Conservation (phyloP, 2,797 vertebrate species). For the Pangasius macronema region DNA sequence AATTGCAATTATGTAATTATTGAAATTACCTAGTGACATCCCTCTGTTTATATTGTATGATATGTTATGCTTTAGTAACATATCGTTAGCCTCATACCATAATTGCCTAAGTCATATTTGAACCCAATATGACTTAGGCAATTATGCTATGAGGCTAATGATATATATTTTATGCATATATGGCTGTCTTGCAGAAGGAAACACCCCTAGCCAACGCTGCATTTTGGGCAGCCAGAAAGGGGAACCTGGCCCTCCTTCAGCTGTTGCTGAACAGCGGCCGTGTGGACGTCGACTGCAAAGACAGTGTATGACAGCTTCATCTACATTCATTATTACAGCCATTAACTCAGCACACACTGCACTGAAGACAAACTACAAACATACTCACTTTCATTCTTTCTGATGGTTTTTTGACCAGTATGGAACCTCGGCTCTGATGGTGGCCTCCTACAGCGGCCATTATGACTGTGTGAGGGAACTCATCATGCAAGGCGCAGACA, state of each 20-base stretch:
- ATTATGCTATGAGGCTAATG: too few relatives aligned
- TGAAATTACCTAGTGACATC: background rate
- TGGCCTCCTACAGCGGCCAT: conserved; percentile 90
- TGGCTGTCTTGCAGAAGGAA: conserved; percentile 86
- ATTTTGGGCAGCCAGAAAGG: conserved; percentile 94
- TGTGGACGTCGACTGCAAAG: conserved; percentile 96
- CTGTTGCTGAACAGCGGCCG: conserved; percentile 94
- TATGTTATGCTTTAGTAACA: background rate
- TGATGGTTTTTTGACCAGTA: conserved; percentile 68
- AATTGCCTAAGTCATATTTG: too few relatives aligned
- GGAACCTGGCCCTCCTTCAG: conserved; percentile 92
- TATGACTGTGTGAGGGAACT: conserved; percentile 87
- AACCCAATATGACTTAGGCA: too few relatives aligned
- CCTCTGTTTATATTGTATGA: conserved; percentile 5
- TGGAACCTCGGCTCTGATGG: conserved; percentile 94
- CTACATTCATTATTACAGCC: conserved; percentile 25
- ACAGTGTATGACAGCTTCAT: conserved; percentile 81
- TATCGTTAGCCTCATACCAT: too few relatives aligned
- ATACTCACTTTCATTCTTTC: background rate
- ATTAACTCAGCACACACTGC: background rate
- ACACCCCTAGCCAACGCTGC: conserved; percentile 95
- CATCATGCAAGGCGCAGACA: conserved; percentile 94
- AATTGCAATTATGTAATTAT: background rate
- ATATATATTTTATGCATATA: conserved; percentile 48
- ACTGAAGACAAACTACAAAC: background rate